phyloP scores from a whole-genome alignment of 2,797 vertebrate species.

The Molothrus aeneus region DNA sequence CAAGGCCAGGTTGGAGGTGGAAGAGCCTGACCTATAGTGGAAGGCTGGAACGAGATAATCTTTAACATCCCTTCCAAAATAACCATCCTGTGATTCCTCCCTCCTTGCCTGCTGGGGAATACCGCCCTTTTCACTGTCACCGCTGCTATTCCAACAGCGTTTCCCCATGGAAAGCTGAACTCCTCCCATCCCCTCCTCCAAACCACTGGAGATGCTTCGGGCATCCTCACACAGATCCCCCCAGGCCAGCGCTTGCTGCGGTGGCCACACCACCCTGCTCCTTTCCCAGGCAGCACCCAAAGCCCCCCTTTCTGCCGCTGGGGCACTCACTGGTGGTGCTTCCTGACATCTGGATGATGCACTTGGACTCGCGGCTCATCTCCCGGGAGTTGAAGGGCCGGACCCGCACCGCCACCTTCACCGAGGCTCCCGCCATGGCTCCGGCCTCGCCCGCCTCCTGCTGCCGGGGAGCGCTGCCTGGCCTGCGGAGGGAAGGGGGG shows the following conservation, averaged over 20 bases:
- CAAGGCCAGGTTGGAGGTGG: neutral
- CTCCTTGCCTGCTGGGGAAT: neutral
- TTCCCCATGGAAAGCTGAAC: neutral
- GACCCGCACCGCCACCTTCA: constrained; percentile 98
- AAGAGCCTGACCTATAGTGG: neutral
- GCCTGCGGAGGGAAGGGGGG: neutral
- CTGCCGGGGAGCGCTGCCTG: neutral
- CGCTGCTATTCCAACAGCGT: neutral
- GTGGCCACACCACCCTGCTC: rapidly evolving
- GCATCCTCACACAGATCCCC: neutral
- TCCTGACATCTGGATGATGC: constrained; percentile 98
- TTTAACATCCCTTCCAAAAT: neutral
- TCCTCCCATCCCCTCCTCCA: neutral
- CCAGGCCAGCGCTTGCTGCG: rapidly evolving
- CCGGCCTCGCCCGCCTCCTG: neutral
- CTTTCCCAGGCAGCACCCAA: neutral
- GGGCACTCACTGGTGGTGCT: constrained; percentile 95
- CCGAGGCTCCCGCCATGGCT: constrained; percentile 95
- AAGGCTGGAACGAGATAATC: neutral
- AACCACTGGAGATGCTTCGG: rapidly evolving
- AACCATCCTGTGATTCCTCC: neutral
- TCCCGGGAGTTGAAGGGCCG: constrained; percentile 98
- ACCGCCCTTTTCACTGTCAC: neutral
- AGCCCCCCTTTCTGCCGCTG: rapidly evolving
- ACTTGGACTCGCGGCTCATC: constrained; percentile 92